Base-by-base conservation (phyloP, 2,113 vertebrate genomes). In the Geococcyx californianus region DNA sequence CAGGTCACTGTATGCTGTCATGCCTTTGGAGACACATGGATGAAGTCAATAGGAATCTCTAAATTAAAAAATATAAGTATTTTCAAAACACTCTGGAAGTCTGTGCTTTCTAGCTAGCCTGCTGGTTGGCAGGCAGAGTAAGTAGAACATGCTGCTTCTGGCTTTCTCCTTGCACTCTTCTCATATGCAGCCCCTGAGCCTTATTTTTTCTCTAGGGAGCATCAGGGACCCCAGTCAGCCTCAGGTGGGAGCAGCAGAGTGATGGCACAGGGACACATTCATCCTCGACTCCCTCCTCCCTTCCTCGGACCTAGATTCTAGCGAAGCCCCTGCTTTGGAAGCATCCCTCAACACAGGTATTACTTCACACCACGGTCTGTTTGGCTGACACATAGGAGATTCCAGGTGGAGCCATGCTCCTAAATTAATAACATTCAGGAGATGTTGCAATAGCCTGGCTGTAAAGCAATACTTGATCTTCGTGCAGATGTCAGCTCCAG, bases 181-280 rank as follows among this genome's bases (percentile, higher is more conserved):
- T 83, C 14, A 1, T 7, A 5, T 17, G 49, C 9, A 34, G 73
- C 73, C 56, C 93, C 91, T 94, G 93, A 96, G 93, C 78, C 34
- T 85, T 94, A n/a, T 97, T 77, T 96, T 84, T 93, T 94, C 95
- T 51, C 72, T 33, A 92, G 96, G 94, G 63, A 94, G 72, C 82
- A 88, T 72, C 88, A 95, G 95, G 90, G 75, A 95, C 28, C 42
- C 72, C 95, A 86, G 86, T 7, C 90, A 95, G 54, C 95, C 55
- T 17, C 79, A 33, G 87, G 93, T 94, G 92, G 88, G 90, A 97
- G 90, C 88, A 47, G 85, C 88, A 88, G 67, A 93, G 90, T 3
- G 8, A 94, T 95, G 96, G 64, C 83, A 86, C 55, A 92, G 90
- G 88, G 89, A 67, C 83, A 70, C 14, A 64, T 93, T 91, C 21